Evolutionary conservation across 2,888 invertebrate genomes (phyloP).

Genomic region (Herminia tarsipennalis): DNA sequence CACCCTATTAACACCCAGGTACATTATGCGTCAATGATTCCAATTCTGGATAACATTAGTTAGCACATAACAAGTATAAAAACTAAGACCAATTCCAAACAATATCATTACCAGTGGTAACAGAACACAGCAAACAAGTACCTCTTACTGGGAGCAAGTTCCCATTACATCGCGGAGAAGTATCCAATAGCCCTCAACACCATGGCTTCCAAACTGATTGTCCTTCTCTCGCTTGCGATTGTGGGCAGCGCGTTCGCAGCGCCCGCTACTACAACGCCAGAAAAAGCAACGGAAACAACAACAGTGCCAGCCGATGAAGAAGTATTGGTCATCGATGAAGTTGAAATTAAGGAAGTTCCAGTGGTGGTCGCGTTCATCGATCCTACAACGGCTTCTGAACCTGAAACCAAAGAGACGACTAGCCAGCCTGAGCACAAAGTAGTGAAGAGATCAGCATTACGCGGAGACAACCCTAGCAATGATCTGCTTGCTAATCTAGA

Average conservation of each 20-base stretch:
- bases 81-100: conserved; percentile 46
- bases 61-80: conserved; percentile 77
- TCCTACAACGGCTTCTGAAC: conserved; percentile 40
- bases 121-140: conserved; percentile 45
- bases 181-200: conserved; percentile 57
- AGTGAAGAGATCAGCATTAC: conserved; percentile 65
- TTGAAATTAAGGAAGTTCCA: conserved; percentile 65
- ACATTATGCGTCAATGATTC: conserved; percentile 73
- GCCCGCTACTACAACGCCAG: conserved; percentile 54
- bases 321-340: conserved; percentile 51
- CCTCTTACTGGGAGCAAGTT: conserved; percentile 50
- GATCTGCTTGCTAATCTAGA: conserved; percentile 73
- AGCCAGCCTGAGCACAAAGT: conserved; percentile 55
- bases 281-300: conserved; percentile 45
- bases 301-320: conserved; percentile 51
- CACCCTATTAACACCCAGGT: conserved; percentile 56
- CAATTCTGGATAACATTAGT: conserved; percentile 67
- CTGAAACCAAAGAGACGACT: conserved; percentile 41
- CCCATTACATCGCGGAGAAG: conserved; percentile 59
- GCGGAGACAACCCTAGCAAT: conserved; percentile 68
- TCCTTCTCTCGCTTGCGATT: conserved; percentile 65
- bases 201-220: conserved; percentile 64
- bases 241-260: conserved; percentile 54
- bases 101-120: conserved; percentile 25
- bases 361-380: conserved; percentile 52